phyloP scores from a whole-genome alignment of 2,888 invertebrate genomes.

The Aricia artaxerxes region DNA sequence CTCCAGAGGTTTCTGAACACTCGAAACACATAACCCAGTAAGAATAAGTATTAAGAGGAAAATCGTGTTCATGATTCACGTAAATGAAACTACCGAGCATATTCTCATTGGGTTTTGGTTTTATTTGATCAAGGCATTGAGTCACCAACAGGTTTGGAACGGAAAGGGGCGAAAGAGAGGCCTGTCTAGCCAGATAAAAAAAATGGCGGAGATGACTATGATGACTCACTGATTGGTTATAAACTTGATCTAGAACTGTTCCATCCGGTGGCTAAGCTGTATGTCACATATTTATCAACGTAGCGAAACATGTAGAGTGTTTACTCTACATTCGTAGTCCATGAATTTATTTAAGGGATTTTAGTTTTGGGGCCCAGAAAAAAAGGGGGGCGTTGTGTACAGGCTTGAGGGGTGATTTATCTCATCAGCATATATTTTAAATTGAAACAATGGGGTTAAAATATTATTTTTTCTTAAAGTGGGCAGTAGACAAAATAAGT shows the following conservation, averaged over 20 bases:
- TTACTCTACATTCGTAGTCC: no score
- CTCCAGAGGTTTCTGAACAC: neutral
- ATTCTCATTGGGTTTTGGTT: neutral
- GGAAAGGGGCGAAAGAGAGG: slow-evolving; percentile 20
- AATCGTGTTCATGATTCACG: neutral
- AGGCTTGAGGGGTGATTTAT: no score
- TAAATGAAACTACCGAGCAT: neutral
- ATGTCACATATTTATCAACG: neutral
- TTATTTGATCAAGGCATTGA: neutral
- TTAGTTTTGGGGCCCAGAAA: no score
- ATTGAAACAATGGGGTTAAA: no score
- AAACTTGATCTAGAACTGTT: slow-evolving; percentile 7
- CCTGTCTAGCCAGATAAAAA: slow-evolving; percentile 5
- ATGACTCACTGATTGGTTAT: neutral
- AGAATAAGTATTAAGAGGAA: neutral
- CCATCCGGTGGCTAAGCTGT: neutral
- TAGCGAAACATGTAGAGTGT: neutral
- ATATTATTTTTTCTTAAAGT: no score
- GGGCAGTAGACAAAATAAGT: no score
- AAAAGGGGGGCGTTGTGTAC: no score
- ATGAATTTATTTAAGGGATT: no score
- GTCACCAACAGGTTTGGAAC: slow-evolving; percentile 4
- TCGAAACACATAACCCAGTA: neutral
- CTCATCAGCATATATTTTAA: no score
- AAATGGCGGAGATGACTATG: neutral